Evolutionary conservation across 2,888 invertebrate genomes (phyloP).

Genomic region (Tolmerus cingulatus): DNA sequence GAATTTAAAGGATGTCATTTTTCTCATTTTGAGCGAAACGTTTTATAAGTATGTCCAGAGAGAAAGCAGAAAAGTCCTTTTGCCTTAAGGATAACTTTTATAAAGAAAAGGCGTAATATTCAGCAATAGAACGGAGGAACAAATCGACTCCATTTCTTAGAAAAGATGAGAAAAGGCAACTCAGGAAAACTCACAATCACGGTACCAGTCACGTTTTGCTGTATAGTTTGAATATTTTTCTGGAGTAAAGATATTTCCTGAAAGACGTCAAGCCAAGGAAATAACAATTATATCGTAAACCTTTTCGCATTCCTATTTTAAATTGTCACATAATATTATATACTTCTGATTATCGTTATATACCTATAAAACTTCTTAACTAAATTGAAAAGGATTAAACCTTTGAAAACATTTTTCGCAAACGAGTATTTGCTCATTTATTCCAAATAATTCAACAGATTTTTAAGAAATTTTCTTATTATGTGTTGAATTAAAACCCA

Average conservation of each 20-base stretch:
- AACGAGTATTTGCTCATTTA: too few species aligned
- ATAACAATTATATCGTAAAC: too few species aligned
- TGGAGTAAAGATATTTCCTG: not conserved
- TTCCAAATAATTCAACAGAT: too few species aligned
- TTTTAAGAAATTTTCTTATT: too few species aligned
- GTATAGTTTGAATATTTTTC: conserved; percentile 46
- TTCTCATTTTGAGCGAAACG: not conserved
- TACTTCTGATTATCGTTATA: too few species aligned
- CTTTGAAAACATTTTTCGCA: too few species aligned
- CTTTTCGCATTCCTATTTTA: too few species aligned
- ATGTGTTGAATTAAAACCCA: too few species aligned
- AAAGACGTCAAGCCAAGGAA: too few species aligned
- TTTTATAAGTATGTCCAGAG: not conserved
- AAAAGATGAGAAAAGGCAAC: not conserved
- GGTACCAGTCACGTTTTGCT: conserved; percentile 47
- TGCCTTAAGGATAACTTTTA: not conserved
- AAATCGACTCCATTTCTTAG: not conserved
- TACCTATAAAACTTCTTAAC: too few species aligned
- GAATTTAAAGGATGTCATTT: not conserved
- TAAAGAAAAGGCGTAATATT: not conserved
- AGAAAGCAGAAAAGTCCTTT: not conserved
- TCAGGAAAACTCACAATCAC: not conserved
- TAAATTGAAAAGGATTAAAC: too few species aligned
- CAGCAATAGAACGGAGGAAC: not conserved
- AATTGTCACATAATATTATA: too few species aligned